Percentiles rank a stretch among this genome's conserved stretches.
Conservation (phyloP, 2,888 invertebrate genomes). For the Shargacucullia verbasci region DNA sequence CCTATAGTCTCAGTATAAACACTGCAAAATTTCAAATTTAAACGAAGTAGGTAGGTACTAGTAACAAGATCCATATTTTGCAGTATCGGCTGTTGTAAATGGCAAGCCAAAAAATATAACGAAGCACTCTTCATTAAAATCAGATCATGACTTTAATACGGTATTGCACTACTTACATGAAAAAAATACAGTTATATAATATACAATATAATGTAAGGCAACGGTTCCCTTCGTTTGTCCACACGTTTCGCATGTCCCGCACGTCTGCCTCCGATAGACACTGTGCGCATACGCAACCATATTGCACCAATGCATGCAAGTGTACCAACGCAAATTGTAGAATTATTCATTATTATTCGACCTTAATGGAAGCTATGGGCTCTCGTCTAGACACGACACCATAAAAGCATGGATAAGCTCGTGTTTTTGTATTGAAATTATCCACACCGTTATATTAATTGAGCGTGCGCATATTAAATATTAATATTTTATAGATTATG, state of each 20-base stretch:
- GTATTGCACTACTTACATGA: slow-evolving; percentile 51
- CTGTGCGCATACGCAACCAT: slow-evolving; percentile 67
- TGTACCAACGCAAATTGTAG: slow-evolving; percentile 68
- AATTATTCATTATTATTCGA: slow-evolving; percentile 73
- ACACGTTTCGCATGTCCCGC: slow-evolving; percentile 64
- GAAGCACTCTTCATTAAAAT: slow-evolving; percentile 36
- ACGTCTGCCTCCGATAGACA: slow-evolving; percentile 62
- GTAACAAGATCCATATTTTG: too few species aligned
- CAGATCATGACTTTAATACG: slow-evolving; percentile 42
- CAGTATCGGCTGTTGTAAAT: not conserved
- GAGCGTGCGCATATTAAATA: slow-evolving; percentile 47
- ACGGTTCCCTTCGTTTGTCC: slow-evolving; percentile 61
- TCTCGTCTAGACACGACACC: slow-evolving; percentile 59
- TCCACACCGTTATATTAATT: slow-evolving; percentile 51
- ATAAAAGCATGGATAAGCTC: slow-evolving; percentile 61
- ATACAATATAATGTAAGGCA: slow-evolving; percentile 59
- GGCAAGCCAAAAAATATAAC: slow-evolving; percentile 7
- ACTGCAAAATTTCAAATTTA: too few species aligned
- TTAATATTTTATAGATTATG: slow-evolving; percentile 36
- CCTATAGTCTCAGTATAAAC: too few species aligned
- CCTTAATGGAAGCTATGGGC: slow-evolving; percentile 59
- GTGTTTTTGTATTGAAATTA: slow-evolving; percentile 50
- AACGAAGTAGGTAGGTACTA: too few species aligned
- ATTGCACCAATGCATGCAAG: slow-evolving; percentile 70
- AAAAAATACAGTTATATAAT: slow-evolving; percentile 69